Evolutionary conservation across 2,888 invertebrate species (phyloP), one percentile per base, ranked within the genome.

Genomic region (Campoletis raptor): DNA sequence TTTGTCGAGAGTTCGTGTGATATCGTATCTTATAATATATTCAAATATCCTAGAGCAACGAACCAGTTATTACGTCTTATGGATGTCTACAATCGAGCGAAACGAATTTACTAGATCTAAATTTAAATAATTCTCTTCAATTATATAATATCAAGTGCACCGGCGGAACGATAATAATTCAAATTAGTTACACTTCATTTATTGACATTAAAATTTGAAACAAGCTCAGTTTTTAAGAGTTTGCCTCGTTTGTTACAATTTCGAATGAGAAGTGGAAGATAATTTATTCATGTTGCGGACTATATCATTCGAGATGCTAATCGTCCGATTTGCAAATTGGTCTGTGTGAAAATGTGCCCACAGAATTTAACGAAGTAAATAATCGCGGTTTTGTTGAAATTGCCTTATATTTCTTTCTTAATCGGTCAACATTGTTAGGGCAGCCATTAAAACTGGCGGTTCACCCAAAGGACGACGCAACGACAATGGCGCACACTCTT

Each of bases 391-490:
- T 40, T 15, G 40, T 24, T n/a, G 2, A 73, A 73, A 57, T 74
- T 15, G n/a, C 61, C n/a, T 21, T 40, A 76, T 76, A 78, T 79
- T 85, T 78, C 30, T 52, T 52, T 88, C 85, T 89, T 83, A 81
- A 89, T 86, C 89, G 90, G 90, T 91, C 90, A 90, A 89, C 90
- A 91, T 91, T 91, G 91, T 91, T 90, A 89, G 87, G 89, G 89
- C 66, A 90, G 86, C 90, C 90, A 89, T 91, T 90, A 90, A 89
- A 90, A 86, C 76, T 76, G 73, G 70, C 76, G 87, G 72, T 74
- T 85, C 85, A 54, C 42, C 76, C 30, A 76, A 86, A 84, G 82
- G 79, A 76, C 79, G 66, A 37, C n/a, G 2, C 21, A 24, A 36
- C 61, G 42, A 52, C 81, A 67, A 24, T 83, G 45, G 69, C 30